Conservation (phyloP, 2,888 invertebrate species). For the Athalia cordata region DNA sequence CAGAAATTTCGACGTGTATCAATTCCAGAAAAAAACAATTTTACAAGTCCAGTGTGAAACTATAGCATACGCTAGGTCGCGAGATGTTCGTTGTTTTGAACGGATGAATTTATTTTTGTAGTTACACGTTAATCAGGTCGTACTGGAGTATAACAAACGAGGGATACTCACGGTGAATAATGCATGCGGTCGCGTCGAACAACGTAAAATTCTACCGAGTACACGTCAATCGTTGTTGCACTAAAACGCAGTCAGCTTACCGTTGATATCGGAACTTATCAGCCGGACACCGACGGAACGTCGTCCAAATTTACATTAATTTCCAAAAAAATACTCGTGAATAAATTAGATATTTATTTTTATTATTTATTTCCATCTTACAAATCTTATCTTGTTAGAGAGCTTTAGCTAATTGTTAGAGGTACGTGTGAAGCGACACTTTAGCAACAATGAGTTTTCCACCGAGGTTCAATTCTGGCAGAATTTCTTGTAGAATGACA, state of each 20-base stretch:
- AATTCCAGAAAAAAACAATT: too few relatives aligned
- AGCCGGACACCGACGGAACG: background rate
- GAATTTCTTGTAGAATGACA: conserved; percentile 34
- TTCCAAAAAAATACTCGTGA: background rate
- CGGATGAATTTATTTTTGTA: too few relatives aligned
- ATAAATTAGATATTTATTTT: background rate
- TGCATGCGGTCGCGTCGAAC: conserved; percentile 64
- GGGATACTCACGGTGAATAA: conserved; percentile 62
- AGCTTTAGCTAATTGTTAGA: background rate
- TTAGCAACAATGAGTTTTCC: conserved; percentile 66
- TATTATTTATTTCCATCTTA: too few relatives aligned
- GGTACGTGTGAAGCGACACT: background rate
- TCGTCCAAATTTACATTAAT: background rate
- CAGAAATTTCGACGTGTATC: too few relatives aligned
- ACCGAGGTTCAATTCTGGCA: conserved; percentile 53
- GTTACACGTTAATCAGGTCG: conserved; percentile 35
- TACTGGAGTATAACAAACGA: conserved; percentile 15
- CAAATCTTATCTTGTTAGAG: too few relatives aligned
- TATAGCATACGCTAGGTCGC: too few relatives aligned
- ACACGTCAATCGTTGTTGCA: conserved; percentile 17
- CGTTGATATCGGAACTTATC: conserved; percentile 6
- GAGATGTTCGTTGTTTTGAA: too few relatives aligned
- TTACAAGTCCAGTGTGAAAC: too few relatives aligned
- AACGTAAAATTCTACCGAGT: conserved; percentile 43
- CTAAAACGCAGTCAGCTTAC: conserved; percentile 17